Conservation (phyloP, 1,140 invertebrate genomes). For the Metaphire vulgaris region DNA sequence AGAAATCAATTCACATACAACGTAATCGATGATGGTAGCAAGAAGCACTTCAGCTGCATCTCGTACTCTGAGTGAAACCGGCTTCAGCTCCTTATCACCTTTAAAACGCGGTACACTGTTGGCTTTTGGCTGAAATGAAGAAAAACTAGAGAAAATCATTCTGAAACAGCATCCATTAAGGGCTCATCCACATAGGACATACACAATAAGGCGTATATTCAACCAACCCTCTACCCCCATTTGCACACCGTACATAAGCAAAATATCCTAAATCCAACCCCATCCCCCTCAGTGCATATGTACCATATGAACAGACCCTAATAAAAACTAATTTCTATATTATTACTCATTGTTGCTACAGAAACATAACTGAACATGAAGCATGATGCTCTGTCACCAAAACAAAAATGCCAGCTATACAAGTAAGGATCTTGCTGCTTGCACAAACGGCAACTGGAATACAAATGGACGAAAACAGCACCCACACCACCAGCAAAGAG, state of each 20-base stretch:
- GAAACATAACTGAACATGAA: too few relatives aligned
- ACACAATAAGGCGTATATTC: neutral
- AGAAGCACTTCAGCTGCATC: conserved; percentile 90
- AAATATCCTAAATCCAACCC: too few relatives aligned
- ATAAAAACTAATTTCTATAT: neutral
- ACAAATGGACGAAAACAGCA: too few relatives aligned
- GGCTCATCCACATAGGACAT: too few relatives aligned
- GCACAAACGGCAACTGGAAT: too few relatives aligned
- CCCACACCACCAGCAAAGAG: neutral
- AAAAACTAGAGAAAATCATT: neutral
- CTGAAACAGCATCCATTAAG: neutral
- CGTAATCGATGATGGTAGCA: conserved; percentile 80
- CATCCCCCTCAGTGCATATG: too few relatives aligned
- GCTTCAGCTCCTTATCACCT: conserved; percentile 89
- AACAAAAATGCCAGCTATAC: too few relatives aligned
- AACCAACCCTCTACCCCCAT: neutral
- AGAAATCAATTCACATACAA: too few relatives aligned
- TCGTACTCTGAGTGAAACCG: conserved; percentile 87
- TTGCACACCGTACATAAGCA: too few relatives aligned
- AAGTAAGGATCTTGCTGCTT: too few relatives aligned
- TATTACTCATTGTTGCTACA: neutral
- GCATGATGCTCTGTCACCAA: too few relatives aligned
- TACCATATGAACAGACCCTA: too few relatives aligned
- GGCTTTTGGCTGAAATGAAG: conserved; percentile 39
- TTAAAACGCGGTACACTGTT: conserved; percentile 85